These are phyloP conservation scores for Neogale vison DNA, from an alignment of 2,113 vertebrate species.

Conservation along the genomic window DNA sequence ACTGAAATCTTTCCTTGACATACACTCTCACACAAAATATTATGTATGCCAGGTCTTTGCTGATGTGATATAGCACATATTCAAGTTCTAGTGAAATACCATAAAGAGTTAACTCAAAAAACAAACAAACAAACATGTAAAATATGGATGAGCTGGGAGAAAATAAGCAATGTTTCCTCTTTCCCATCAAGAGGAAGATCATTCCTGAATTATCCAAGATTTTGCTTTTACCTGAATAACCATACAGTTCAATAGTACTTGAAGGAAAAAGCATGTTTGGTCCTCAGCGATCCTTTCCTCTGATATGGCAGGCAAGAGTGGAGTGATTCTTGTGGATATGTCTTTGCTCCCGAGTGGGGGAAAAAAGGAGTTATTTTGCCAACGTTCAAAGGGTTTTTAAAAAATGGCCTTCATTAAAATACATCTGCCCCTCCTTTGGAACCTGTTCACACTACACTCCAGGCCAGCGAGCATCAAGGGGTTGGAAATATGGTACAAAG, in stretches of 20 bases:
- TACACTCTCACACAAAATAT: too few relatives aligned
- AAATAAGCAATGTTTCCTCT: neutral
- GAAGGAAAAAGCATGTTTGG: conserved; percentile 96
- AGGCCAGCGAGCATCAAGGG: neutral
- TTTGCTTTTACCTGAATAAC: conserved; percentile 92
- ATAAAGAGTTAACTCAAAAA: too few relatives aligned
- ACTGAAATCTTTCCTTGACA: too few relatives aligned
- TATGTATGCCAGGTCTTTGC: too few relatives aligned
- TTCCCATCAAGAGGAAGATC: neutral
- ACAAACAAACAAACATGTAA: too few relatives aligned
- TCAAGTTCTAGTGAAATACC: too few relatives aligned
- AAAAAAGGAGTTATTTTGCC: neutral
- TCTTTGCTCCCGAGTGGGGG: conserved; percentile 88
- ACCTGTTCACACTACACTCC: neutral
- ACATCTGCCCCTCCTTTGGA: neutral
- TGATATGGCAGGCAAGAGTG: conserved; percentile 83
- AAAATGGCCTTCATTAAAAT: neutral
- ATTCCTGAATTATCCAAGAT: neutral
- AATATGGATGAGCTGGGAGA: neutral
- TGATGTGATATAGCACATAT: too few relatives aligned
- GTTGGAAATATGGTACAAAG: neutral
- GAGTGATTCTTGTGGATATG: conserved; percentile 96
- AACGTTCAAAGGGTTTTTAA: neutral
- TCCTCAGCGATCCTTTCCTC: conserved; percentile 92
- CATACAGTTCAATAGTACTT: conserved; percentile 95